Base-by-base conservation (phyloP, 2,113 vertebrate species). In the Actenoides lindsayi region DNA sequence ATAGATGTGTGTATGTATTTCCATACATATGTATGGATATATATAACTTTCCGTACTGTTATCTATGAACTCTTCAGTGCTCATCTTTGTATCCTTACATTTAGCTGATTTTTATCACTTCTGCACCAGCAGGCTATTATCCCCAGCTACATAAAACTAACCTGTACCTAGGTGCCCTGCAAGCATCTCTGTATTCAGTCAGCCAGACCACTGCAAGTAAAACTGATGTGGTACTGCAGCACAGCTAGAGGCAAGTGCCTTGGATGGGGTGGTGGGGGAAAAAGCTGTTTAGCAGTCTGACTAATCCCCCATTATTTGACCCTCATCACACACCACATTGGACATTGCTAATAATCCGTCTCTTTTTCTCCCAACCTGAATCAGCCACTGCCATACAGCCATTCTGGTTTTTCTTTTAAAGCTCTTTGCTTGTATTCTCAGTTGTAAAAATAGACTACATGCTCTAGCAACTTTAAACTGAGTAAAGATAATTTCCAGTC, bases 91-190 rank as follows among this genome's bases (percentile, higher is more conserved):
- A 39, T 60, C 15, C n/a, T 78, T 37, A 25, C 35, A 80, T 74
- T 89, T 81, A 96, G 44, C 39, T 44, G 74, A 51, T 67, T 96
- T 94, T 89, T 93, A 69, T 44, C 16, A 30, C 44, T 67, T 86
- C 17, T 95, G n/a, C 31, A 67, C 50, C 17, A 39, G 59, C 74
- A 48, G 24, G 42, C 48, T 70, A 3, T 54, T 79, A 70, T 68
- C 25, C 48, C 65, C 76, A 78, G 24, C 65, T 93, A 86, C 56
- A 50, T 51, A 28, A 13, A 89, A 46, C 41, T 90, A 53, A 18
- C 30, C 37, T 56, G 60, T 78, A 70, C 23, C n/a, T 46, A 79
- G 53, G 20, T 84, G 53, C 28, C 74, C 83, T 86, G n/a, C 25
- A 48, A 28, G 10, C 8, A 51, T n/a, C 39, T 50, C 60, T 80